Evolutionary conservation across 2,888 invertebrate species (phyloP).

Genomic region (Cheilosia urbana): DNA sequence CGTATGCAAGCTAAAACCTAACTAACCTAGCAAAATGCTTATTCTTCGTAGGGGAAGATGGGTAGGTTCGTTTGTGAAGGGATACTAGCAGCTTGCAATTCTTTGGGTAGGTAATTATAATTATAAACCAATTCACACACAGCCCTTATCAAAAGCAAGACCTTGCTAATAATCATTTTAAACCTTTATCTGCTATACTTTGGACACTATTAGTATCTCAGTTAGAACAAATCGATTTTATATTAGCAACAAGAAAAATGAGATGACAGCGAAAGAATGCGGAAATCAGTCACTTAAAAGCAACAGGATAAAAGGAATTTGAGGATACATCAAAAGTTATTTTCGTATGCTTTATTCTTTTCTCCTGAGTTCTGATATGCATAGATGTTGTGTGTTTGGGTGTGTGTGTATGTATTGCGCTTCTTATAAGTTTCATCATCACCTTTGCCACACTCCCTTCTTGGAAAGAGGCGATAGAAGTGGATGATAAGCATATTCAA

Average conservation of each 20-base stretch:
- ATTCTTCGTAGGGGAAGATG: too few relatives aligned
- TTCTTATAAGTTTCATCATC: constrained; percentile 42
- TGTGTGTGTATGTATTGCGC: constrained; percentile 32
- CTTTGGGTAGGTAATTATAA: too few relatives aligned
- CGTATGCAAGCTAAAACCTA: too few relatives aligned
- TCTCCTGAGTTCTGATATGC: background rate
- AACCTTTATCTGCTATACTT: too few relatives aligned
- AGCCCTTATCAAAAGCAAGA: too few relatives aligned
- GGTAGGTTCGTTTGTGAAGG: too few relatives aligned
- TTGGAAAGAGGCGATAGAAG: constrained; percentile 53
- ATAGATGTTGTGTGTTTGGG: background rate
- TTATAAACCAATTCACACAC: too few relatives aligned
- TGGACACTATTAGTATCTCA: too few relatives aligned
- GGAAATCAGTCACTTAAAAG: constrained; percentile 47
- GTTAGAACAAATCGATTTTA: background rate
- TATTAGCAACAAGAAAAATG: background rate
- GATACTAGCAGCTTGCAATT: too few relatives aligned
- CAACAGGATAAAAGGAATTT: constrained; percentile 56
- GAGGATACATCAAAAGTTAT: constrained; percentile 6
- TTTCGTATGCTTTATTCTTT: constrained; percentile 22
- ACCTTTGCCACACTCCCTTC: constrained; percentile 61
- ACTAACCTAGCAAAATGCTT: too few relatives aligned
- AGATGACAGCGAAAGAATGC: constrained; percentile 8
- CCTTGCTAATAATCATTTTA: too few relatives aligned
- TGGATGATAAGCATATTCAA: constrained; percentile 71